Evolutionary conservation across 2,888 invertebrate species (phyloP), one percentile per base, ranked within the genome.

Genomic region (Agrochola macilenta): DNA sequence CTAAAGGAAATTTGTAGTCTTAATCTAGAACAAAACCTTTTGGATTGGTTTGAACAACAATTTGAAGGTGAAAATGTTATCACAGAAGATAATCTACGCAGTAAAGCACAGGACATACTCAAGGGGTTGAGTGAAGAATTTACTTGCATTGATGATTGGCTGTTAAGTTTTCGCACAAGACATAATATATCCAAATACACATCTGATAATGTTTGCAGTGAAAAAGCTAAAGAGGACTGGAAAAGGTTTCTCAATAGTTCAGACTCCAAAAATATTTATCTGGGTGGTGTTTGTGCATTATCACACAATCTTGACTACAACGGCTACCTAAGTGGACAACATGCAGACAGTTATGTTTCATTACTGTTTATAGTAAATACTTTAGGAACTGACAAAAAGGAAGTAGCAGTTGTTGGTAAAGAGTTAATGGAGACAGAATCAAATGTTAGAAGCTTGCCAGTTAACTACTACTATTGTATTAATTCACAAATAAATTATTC

Each of bases 31-130:
- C 89, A 90, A 84, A 85, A 86, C 14, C 88, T 92, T 57, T 74
- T 91, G 26, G 85, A 90, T 71, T 92, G 92, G 92, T 88, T 91
- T 76, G 88, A 86, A 74, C 83, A 84, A 57, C 87, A 90, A 85
- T 85, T 78, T 63, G 86, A 82, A 78, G 86, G 68, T 74, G 90
- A 89, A 46, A 89, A 87, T 69, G 66, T 77, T 46, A 81, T 92
- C 46, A 88, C 84, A 70, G 90, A 91, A 87, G 83, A 87, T 35
- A 80, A 86, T 71, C 84, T 91, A 54, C 83, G 74, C 12, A 74
- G 49, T 39, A 91, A 91, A 83, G 89, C 91, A 26, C 72, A 83
- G 57, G 90, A 91, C 58, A 85, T 90, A 68, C 79, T 90, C 11
- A 88, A 89, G 68, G 81, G 85, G 49, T 73, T 89, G 30, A 88